A percentile compares a stretch with the other conserved stretches of the same genome.
Evolutionary conservation across 2,113 vertebrate species (phyloP).

Genomic region (Anas platyrhynchos): DNA sequence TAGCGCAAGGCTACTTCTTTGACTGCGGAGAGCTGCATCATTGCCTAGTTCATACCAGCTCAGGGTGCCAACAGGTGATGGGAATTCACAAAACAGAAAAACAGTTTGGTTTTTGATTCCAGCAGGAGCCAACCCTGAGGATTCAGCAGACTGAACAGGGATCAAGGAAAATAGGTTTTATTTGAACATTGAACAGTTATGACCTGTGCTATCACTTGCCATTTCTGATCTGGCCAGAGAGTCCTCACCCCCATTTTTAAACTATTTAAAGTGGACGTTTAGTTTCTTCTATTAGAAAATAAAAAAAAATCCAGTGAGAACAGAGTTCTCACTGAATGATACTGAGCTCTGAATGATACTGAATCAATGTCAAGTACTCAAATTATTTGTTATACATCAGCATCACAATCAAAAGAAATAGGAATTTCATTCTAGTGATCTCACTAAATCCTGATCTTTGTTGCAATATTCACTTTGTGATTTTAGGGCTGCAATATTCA

Average conservation of each 20-base stretch:
- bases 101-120: background rate
- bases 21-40: background rate
- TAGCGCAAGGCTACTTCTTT: background rate
- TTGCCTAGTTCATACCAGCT: background rate
- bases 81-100: background rate
- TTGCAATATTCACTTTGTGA: background rate
- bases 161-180: background rate
- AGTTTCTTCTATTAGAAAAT: constrained; percentile 19
- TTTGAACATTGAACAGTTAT: background rate
- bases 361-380: constrained; percentile 24
- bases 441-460: background rate
- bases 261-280: background rate
- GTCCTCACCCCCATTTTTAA: background rate
- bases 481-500: background rate
- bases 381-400: background rate
- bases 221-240: background rate
- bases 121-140: background rate
- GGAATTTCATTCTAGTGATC: constrained; percentile 21
- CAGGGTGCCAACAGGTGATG: background rate
- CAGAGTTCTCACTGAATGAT: background rate
- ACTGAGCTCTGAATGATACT: background rate
- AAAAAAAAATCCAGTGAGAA: background rate
- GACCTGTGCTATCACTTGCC: background rate
- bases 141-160: background rate
- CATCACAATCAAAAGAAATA: background rate